Evolutionary conservation across 2,888 invertebrate species (phyloP), one percentile per base, ranked within the genome.

Genomic region (Arrhopalites spinosus): DNA sequence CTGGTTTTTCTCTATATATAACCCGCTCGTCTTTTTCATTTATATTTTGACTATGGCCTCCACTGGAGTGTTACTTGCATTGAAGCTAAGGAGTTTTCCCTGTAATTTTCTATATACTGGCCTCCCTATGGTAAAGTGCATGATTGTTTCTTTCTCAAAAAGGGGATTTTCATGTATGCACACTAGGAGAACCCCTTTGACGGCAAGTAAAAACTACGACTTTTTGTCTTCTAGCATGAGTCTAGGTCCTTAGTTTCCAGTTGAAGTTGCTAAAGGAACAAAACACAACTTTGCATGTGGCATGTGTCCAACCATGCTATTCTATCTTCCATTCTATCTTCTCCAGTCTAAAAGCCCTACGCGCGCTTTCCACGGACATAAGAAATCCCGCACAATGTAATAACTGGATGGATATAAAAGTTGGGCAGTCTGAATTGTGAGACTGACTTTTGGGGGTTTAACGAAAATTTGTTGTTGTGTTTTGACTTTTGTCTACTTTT

Each of bases 261-360:
- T 27, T 11, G 25, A 50, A 68, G 68, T 68, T 68, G 50, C 27
- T 27, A 50, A 50, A 68, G 25, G 66, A 43, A 45, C 23, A 47
- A 50, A 47, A 68, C 47, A 29, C n/a, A 45, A 68, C 27, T 47
- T 68, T 66, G 25, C 68, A 68, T 68, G 27, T 17, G 47, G 43
- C 45, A 47, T 68, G 45, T 68, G 47, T 50, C 47, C 36, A 66
- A 17, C 66, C 66, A 67, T 67, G 66, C 66, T n/a, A 67, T 67
- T 67, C 66, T 36, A 67, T 30, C 11, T 29, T 64, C n/a, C 20
- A 8, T 63, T 29, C 63, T 63, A 27, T 36, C 36, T 36, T 29
- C 29, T 29, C 1, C 15, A 25, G 25, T 59, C 59, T 27, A 56
- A 56, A 17, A 56, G 53, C 13, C 27, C 59, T 59, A 23, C 11